phyloP scores from a whole-genome alignment of 2,113 vertebrate species.

The Mohoua ochrocephala region DNA sequence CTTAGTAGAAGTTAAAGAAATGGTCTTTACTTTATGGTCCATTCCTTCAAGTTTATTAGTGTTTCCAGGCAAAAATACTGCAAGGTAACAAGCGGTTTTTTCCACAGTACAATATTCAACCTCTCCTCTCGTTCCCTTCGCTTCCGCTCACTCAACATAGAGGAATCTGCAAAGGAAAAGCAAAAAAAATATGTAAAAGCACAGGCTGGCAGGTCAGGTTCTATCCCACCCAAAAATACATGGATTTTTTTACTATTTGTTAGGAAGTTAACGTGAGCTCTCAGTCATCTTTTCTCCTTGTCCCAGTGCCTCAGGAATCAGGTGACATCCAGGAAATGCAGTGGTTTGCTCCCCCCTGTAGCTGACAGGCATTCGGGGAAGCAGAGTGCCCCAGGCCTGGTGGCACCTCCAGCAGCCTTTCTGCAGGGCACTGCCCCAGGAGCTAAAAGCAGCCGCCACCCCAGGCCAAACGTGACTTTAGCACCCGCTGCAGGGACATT shows the following conservation, averaged over 20 bases:
- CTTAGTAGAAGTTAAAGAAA: conserved; percentile 53
- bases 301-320: neutral
- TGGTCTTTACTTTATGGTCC: conserved; percentile 88
- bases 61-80: conserved; percentile 93
- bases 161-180: conserved; percentile 73
- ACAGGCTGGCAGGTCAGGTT: neutral
- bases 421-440: neutral
- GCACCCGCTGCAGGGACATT: neutral
- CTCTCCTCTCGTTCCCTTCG: conserved; percentile 86
- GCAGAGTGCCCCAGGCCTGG: neutral
- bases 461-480: neutral
- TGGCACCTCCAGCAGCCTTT: neutral
- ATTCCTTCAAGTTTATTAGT: conserved; percentile 89
- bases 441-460: neutral
- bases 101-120: conserved; percentile 90
- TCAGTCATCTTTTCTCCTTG: neutral
- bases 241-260: neutral
- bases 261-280: neutral
- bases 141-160: conserved; percentile 79
- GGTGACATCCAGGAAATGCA: neutral
- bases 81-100: conserved; percentile 85
- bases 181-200: neutral
- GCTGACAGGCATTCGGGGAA: neutral
- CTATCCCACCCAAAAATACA: neutral
- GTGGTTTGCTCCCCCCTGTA: neutral